phyloP scores from a whole-genome alignment of 2,888 invertebrate genomes.

The Clivina fossor region DNA sequence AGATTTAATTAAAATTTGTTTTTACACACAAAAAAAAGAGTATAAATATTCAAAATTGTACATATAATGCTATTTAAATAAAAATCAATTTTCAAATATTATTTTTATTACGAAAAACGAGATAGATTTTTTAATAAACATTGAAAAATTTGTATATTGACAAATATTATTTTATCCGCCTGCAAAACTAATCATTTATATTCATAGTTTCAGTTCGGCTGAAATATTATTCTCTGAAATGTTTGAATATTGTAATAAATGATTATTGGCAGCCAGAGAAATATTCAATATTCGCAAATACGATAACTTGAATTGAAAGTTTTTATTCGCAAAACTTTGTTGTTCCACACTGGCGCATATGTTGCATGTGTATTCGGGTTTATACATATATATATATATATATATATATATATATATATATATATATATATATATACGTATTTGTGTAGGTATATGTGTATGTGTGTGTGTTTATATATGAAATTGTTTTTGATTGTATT shows the following conservation, averaged over 20 bases:
- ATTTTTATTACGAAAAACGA: no score
- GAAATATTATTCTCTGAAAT: conserved; percentile 24
- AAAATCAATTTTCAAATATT: no score
- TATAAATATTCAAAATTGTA: no score
- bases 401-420: not conserved
- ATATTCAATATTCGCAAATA: conserved; percentile 26
- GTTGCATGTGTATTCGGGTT: not conserved
- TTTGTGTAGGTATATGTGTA: not conserved
- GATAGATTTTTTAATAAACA: not conserved
- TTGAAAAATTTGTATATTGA: conserved; percentile 1
- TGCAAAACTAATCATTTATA: conserved; percentile 26
- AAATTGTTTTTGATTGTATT: no score
- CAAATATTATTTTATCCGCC: conserved; percentile 20
- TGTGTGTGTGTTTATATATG: not conserved
- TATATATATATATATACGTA: no score
- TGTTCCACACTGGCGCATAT: not conserved
- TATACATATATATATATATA: not conserved
- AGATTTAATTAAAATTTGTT: no score
- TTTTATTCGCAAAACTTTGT: conserved; percentile 1
- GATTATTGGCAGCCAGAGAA: conserved; percentile 13
- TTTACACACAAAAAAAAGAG: no score
- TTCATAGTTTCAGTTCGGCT: conserved; percentile 28
- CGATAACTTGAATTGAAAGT: not conserved
- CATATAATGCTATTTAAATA: no score
- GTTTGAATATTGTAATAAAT: conserved; percentile 33